phyloP scores from a whole-genome alignment of 2,113 vertebrate species.

The Lagopus muta region DNA sequence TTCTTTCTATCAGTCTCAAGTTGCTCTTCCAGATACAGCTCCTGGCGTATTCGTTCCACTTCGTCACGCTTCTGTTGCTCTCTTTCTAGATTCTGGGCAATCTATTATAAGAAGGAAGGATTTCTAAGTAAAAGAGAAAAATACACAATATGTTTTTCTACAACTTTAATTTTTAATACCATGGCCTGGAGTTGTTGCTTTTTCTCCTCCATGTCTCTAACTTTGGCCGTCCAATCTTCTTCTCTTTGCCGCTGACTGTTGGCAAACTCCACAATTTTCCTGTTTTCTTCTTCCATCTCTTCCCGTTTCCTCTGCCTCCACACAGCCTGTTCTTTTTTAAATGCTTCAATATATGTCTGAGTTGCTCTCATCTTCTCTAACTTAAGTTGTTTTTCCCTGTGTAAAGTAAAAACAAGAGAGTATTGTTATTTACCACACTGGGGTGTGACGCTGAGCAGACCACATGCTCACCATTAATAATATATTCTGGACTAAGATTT shows the following conservation, averaged over 20 bases:
- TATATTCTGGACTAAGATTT: neutral
- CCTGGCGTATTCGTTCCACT: constrained; percentile 83
- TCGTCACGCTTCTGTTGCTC: constrained; percentile 83
- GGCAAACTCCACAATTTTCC: constrained; percentile 86
- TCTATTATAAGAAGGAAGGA: constrained; percentile 51
- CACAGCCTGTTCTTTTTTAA: constrained; percentile 83
- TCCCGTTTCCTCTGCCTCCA: constrained; percentile 87
- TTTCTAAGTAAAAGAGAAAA: neutral
- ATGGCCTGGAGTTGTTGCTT: constrained; percentile 83
- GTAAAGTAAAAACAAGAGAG: neutral
- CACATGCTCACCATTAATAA: neutral
- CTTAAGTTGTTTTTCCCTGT: constrained; percentile 86
- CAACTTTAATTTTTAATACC: constrained; percentile 69
- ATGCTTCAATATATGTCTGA: constrained; percentile 86
- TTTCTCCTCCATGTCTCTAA: constrained; percentile 81
- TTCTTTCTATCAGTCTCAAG: constrained; percentile 77
- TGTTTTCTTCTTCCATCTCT: constrained; percentile 91
- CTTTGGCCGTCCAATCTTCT: constrained; percentile 78
- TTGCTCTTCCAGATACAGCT: constrained; percentile 88
- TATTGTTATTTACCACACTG: neutral
- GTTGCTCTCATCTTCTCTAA: constrained; percentile 87
- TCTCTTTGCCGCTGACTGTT: constrained; percentile 80
- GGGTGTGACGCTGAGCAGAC: neutral
- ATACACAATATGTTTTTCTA: accelerated
- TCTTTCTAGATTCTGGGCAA: constrained; percentile 82